Conservation (phyloP, 1,140 invertebrate genomes). For the Temnothorax longispinosus region DNA sequence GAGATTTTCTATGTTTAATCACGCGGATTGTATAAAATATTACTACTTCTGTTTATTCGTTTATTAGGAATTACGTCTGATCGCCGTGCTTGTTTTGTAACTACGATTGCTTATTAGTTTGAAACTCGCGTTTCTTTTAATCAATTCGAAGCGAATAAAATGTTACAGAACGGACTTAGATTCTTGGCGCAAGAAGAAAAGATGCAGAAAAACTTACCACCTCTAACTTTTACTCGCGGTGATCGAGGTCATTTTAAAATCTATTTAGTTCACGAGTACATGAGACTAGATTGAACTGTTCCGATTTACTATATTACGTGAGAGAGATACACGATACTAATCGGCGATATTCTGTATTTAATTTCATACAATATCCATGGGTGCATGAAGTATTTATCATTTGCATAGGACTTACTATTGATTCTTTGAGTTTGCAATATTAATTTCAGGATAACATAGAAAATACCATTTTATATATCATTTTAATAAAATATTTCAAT, state of each 20-base stretch:
- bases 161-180: not conserved
- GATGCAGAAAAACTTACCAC: not conserved
- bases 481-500: not conserved
- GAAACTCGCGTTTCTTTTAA: slow-evolving; percentile 11
- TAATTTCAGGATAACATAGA: not conserved
- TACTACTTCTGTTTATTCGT: not conserved
- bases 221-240: not conserved
- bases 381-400: not conserved
- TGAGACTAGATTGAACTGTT: not conserved
- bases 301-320: not conserved
- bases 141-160: not conserved
- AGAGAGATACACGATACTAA: not conserved
- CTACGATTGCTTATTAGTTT: slow-evolving; percentile 10
- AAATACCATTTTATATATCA: not conserved
- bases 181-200: not conserved
- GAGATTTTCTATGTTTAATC: not conserved
- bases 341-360: not conserved
- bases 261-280: not conserved
- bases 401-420: not conserved
- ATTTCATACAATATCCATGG: not conserved
- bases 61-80: not conserved
- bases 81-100: slow-evolving; percentile 1
- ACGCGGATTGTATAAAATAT: slow-evolving; percentile 14
- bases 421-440: not conserved
- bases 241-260: not conserved